Evolutionary conservation across 1,140 invertebrate species (phyloP).

Genomic region (Aphis craccivora): DNA sequence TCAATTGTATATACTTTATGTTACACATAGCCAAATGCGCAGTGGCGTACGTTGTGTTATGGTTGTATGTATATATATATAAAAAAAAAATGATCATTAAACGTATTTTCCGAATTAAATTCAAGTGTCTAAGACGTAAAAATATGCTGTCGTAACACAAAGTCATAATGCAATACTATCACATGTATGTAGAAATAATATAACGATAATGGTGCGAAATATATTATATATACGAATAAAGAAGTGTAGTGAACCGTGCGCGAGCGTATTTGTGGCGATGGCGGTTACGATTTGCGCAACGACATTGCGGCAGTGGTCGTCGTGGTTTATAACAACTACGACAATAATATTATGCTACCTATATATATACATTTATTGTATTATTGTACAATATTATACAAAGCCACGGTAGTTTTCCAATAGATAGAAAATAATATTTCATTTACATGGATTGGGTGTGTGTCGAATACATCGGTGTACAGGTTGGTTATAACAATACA

Average conservation of each 20-base stretch:
- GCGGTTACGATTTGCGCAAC: conserved; percentile 41
- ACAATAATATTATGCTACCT: not conserved
- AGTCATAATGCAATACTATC: conserved; percentile 19
- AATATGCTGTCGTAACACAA: not conserved
- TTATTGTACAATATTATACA: conserved; percentile 15
- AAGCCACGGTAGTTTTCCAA: not conserved
- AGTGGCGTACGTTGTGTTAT: not conserved
- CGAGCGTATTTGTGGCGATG: not conserved
- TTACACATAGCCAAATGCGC: not conserved
- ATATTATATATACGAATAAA: not conserved
- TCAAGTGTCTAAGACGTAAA: not conserved
- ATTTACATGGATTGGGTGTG: not conserved
- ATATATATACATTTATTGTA: not conserved
- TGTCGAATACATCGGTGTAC: not conserved
- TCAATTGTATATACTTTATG: not conserved
- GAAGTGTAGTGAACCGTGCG: conserved; percentile 44
- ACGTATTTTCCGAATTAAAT: conserved; percentile 22
- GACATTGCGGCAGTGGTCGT: conserved; percentile 30
- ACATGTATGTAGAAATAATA: conserved; percentile 12
- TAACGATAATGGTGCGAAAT: conserved; percentile 5
- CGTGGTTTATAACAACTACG: conserved; percentile 33
- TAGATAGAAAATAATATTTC: not conserved
- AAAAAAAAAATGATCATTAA: conserved; percentile 19
- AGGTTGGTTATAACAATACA: not conserved
- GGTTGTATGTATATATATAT: not conserved